A percentile compares a stretch with the other conserved stretches of the same genome.
Evolutionary conservation across 2,888 invertebrate genomes (phyloP).

Genomic region (Coleophora deauratella): DNA sequence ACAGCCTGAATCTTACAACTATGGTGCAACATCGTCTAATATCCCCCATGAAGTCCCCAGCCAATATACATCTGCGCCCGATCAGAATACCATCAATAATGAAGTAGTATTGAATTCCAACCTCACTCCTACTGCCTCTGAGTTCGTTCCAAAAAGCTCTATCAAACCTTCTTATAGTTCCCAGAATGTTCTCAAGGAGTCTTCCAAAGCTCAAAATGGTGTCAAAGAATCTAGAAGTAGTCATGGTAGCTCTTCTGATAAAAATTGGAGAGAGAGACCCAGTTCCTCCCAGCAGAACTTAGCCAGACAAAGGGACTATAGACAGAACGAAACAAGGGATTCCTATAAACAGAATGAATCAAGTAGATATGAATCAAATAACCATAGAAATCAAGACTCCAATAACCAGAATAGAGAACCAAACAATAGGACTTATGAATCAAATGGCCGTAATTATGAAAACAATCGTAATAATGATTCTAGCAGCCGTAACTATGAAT

Average conservation of each 20-base stretch:
- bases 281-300: slow-evolving; percentile 29
- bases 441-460: slow-evolving; percentile 9
- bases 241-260: slow-evolving; percentile 37
- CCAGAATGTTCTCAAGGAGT: slow-evolving; percentile 32
- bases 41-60: slow-evolving; percentile 27
- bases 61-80: slow-evolving; percentile 10
- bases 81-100: slow-evolving; percentile 34
- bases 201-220: slow-evolving; percentile 23
- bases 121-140: slow-evolving; percentile 71
- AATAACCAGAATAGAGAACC: slow-evolving; percentile 13
- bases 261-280: slow-evolving; percentile 57
- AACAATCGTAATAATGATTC: slow-evolving; percentile 13
- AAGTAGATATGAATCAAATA: slow-evolving; percentile 5
- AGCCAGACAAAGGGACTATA: slow-evolving; percentile 3
- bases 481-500: slow-evolving; percentile 12
- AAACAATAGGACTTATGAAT: slow-evolving; percentile 20
- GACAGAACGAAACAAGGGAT: slow-evolving; percentile 18
- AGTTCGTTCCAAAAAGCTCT: slow-evolving; percentile 70
- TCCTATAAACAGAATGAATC: slow-evolving; percentile 2
- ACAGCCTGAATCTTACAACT: slow-evolving; percentile 35
- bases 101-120: slow-evolving; percentile 62
- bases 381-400: slow-evolving; percentile 14
- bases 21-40: slow-evolving; percentile 32
- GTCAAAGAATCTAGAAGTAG: slow-evolving; percentile 22
- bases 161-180: slow-evolving; percentile 29